Conservation (phyloP, 1,140 invertebrate genomes). For the Capitella teleta region DNA sequence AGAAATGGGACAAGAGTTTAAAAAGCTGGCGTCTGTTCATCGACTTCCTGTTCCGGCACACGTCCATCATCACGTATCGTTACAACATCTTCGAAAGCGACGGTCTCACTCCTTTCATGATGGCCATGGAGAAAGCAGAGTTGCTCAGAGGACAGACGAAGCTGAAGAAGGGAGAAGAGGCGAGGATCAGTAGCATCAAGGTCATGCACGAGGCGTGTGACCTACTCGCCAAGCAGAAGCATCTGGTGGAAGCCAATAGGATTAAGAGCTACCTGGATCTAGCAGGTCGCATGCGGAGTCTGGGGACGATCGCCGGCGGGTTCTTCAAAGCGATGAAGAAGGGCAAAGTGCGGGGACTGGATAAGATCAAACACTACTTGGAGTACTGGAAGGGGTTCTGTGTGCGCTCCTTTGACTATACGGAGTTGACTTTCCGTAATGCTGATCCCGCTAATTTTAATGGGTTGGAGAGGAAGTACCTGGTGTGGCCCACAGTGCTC, state of each 20-base stretch:
- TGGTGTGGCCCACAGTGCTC: slow-evolving; percentile 7
- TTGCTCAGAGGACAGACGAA: slow-evolving; percentile 1
- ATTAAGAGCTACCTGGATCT: slow-evolving; percentile 1
- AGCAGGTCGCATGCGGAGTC: slow-evolving; percentile 5
- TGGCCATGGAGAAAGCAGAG: slow-evolving; percentile 9
- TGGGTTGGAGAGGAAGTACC: slow-evolving; percentile 8
- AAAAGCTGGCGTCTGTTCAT: slow-evolving; percentile 8
- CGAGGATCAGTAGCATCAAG: slow-evolving; percentile 1
- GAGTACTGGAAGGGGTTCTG: slow-evolving; percentile 13
- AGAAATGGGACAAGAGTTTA: slow-evolving; percentile 9
- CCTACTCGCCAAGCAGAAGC: not conserved
- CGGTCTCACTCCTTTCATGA: slow-evolving; percentile 3
- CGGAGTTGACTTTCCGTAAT: slow-evolving; percentile 3
- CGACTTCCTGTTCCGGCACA: slow-evolving; percentile 12
- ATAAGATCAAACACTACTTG: slow-evolving; percentile 7
- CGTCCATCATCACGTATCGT: slow-evolving; percentile 8
- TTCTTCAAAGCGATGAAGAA: slow-evolving; percentile 10
- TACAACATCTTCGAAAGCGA: slow-evolving; percentile 11
- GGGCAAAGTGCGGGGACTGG: slow-evolving; percentile 4
- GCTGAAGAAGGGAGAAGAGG: slow-evolving; percentile 7
- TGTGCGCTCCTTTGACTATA: slow-evolving; percentile 5
- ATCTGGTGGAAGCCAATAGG: not conserved
- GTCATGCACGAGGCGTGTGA: slow-evolving; percentile 1
- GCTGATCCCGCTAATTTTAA: slow-evolving; percentile 2
- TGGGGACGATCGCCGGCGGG: slow-evolving; percentile 5